Conservation (phyloP, 2,888 invertebrate species). For the Drosophila kanekoi region DNA sequence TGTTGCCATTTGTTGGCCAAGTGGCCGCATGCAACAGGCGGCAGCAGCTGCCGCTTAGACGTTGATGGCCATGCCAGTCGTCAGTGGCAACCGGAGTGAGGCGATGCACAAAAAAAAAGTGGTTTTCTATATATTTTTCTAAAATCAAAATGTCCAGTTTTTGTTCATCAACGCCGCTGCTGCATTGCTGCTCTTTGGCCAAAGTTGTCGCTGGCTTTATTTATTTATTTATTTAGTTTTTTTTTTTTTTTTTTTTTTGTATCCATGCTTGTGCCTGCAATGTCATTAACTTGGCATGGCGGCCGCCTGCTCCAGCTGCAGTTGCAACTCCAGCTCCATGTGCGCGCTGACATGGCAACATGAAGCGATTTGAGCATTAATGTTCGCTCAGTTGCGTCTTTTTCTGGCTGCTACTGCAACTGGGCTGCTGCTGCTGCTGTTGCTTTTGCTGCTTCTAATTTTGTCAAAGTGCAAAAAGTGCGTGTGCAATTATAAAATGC, state of each 20-base stretch:
- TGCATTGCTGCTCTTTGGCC: conserved; percentile 63
- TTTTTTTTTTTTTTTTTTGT: conserved; percentile 32
- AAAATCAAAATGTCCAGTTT: conserved; percentile 82
- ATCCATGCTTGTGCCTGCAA: conserved; percentile 59
- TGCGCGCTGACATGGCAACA: conserved; percentile 78
- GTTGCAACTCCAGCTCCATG: conserved; percentile 48
- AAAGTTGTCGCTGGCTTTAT: conserved; percentile 73
- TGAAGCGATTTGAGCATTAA: conserved; percentile 83
- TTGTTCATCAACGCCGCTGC: conserved; percentile 77
- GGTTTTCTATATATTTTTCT: conserved; percentile 82
- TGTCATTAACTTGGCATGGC: conserved; percentile 77
- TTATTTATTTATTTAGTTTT: conserved; percentile 15
- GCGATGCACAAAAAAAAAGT: conserved; percentile 62
- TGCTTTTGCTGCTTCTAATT: conserved; percentile 66
- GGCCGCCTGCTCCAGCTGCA: conserved; percentile 30
- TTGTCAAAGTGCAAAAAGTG: conserved; percentile 77
- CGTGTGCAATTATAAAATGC: conserved; percentile 81
- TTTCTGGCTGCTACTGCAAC: conserved; percentile 23
- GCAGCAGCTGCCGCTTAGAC: conserved; percentile 57
- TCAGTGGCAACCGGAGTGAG: conserved; percentile 27
- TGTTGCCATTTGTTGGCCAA: conserved; percentile 56
- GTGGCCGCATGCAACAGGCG: conserved; percentile 48
- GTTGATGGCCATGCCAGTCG: conserved; percentile 68
- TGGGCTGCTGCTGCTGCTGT: conserved; percentile 7
- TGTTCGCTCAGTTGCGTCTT: conserved; percentile 67